phyloP scores from a whole-genome alignment of 2,113 vertebrate genomes.

The Rattus rattus region DNA sequence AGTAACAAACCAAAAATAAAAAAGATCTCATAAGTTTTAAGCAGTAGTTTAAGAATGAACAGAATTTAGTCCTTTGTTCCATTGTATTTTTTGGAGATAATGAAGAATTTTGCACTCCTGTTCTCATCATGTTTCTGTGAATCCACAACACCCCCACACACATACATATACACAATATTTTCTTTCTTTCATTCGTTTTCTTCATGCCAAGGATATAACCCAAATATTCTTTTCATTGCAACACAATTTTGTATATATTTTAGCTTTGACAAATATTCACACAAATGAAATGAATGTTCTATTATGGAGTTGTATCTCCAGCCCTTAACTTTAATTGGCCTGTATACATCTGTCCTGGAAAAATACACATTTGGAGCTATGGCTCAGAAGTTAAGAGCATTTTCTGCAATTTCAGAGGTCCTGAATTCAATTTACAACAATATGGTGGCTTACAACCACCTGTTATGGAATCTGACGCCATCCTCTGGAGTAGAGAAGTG shows the following conservation, averaged over 20 bases:
- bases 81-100: not conserved
- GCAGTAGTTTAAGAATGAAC: not conserved
- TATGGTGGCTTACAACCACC: not conserved
- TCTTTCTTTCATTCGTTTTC: not conserved
- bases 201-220: not conserved
- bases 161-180: too few relatives aligned
- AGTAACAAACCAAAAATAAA: not conserved
- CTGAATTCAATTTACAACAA: not conserved
- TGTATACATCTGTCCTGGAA: conserved; percentile 27
- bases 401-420: not conserved
- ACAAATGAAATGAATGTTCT: not conserved
- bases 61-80: not conserved
- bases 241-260: too few relatives aligned
- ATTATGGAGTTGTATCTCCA: not conserved
- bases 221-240: not conserved
- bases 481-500: not conserved
- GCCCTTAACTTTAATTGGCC: conserved; percentile 4
- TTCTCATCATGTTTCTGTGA: not conserved
- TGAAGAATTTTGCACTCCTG: not conserved
- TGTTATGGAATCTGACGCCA: not conserved
- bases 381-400: not conserved
- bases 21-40: not conserved
- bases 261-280: too few relatives aligned
- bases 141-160: too few relatives aligned
- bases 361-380: not conserved